Evolutionary conservation across 1,140 invertebrate species (phyloP).

Genomic region (Neodiprion lecontei): DNA sequence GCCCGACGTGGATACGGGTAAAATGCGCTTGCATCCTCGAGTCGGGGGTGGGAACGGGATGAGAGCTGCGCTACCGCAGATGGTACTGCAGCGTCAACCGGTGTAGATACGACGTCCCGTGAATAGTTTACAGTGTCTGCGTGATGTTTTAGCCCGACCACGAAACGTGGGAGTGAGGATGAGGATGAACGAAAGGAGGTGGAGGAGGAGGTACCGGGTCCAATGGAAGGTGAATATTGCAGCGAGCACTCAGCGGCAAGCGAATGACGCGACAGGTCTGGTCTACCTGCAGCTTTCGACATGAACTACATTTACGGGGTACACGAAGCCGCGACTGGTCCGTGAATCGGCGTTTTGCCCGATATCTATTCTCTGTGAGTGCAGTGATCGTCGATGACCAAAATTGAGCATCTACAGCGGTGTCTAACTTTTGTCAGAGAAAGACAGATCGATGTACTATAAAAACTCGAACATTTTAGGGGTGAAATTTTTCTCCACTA

Average conservation of each 20-base stretch:
- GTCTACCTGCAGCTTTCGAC: too few relatives aligned
- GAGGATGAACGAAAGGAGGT: background rate
- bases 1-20: background rate
- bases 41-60: background rate
- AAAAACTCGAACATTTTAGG: too few relatives aligned
- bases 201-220: conserved; percentile 21
- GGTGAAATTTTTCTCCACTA: too few relatives aligned
- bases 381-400: too few relatives aligned
- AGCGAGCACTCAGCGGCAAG: conserved; percentile 55
- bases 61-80: background rate
- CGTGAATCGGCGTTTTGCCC: too few relatives aligned
- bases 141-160: background rate
- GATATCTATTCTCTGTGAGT: too few relatives aligned
- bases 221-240: conserved; percentile 50
- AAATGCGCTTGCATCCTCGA: background rate
- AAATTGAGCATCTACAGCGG: too few relatives aligned
- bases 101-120: background rate
- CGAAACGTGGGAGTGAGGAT: background rate
- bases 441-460: too few relatives aligned
- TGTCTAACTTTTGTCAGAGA: too few relatives aligned
- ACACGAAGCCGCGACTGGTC: background rate
- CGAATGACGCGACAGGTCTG: conserved; percentile 39
- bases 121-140: conserved; percentile 2
- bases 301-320: too few relatives aligned
- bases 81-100: background rate